A percentile compares a stretch with the other conserved stretches of the same genome.
phyloP scores from a whole-genome alignment of 2,888 invertebrate species.

The Ormia ochracea region DNA sequence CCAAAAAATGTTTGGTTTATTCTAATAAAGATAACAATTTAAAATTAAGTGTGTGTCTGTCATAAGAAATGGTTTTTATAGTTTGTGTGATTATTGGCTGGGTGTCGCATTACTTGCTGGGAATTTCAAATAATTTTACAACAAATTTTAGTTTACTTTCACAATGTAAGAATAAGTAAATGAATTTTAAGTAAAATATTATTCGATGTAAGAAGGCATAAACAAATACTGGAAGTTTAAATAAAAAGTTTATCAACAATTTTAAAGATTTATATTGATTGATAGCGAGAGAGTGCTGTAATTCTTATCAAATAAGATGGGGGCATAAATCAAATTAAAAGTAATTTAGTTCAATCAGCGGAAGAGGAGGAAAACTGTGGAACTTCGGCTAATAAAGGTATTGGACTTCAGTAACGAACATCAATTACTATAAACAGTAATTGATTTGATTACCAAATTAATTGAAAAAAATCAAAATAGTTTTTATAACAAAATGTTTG shows the following conservation, averaged over 20 bases:
- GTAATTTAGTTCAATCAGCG: too few relatives aligned
- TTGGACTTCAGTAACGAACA: too few relatives aligned
- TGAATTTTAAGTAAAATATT: background rate
- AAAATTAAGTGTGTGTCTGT: background rate
- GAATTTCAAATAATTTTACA: slow-evolving; percentile 37
- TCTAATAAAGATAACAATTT: slow-evolving; percentile 14
- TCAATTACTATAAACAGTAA: too few relatives aligned
- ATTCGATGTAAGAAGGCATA: background rate
- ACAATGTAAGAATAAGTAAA: slow-evolving; percentile 6
- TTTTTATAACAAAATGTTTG: too few relatives aligned
- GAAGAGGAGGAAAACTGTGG: too few relatives aligned
- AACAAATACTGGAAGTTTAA: background rate
- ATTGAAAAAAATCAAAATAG: too few relatives aligned
- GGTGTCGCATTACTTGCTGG: slow-evolving; percentile 4
- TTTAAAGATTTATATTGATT: background rate
- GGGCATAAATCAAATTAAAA: too few relatives aligned
- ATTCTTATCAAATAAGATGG: too few relatives aligned
- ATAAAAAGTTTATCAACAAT: slow-evolving; percentile 5
- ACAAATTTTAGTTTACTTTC: background rate
- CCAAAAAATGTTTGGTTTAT: slow-evolving; percentile 3
- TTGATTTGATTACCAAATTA: too few relatives aligned
- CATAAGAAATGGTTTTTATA: background rate
- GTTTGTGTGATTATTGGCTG: background rate
- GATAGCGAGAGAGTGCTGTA: too few relatives aligned
- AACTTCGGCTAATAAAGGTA: too few relatives aligned